Base-by-base conservation (phyloP, 2,113 vertebrate species). In the Aythya baeri region DNA sequence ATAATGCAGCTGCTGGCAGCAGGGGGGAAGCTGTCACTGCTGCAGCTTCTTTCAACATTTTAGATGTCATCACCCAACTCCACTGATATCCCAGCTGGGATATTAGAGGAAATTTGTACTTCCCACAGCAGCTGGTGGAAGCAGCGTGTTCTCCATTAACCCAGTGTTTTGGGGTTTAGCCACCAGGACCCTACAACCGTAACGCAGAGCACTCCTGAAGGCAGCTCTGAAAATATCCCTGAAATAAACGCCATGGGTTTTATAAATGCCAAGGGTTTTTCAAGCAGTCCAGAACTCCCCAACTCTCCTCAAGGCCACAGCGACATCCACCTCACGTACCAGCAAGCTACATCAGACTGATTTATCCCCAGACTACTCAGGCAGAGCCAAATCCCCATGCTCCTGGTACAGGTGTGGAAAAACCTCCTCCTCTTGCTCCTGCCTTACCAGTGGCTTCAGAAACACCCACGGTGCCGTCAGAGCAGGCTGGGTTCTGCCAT, bases 401-500 rank as follows among this genome's bases (percentile, higher is more conserved):
- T 49, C 11, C 2, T 7, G 34, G 32, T 7, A 18, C 11, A 2
- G 11, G 57, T 18, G 13, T 1, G 21, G 21, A 26, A 9, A 32
- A 21, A 7, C 12, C 36, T 27, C 10, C 6, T 43, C 6, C 25
- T 12, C 22, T 11, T 43, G 20, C 8, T 25, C 65, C 54, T 12
- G 21, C 43, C 36, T 31, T 18, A 22, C 18, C 5, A 0, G 12
- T 15, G 34, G 1, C 34, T 32, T 20, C 5, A 4, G 27, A 8
- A 65, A 41, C 34, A 5, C 8, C 17, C 20, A 8, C 2, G 1
- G 29, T 3, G 31, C 21, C 7, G 7, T 3, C 36, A 11, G 25
- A 49, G 15, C 7, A 4, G 2, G 21, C 2, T 1, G 63, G 23
- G 4, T 22, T 27, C n/a, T 3, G 16, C 52, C 12, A 21, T 0